A percentile compares a stretch with the other conserved stretches of the same genome.
Evolutionary conservation across 2,888 invertebrate species (phyloP).

Genomic region (Oscheius sp.): DNA sequence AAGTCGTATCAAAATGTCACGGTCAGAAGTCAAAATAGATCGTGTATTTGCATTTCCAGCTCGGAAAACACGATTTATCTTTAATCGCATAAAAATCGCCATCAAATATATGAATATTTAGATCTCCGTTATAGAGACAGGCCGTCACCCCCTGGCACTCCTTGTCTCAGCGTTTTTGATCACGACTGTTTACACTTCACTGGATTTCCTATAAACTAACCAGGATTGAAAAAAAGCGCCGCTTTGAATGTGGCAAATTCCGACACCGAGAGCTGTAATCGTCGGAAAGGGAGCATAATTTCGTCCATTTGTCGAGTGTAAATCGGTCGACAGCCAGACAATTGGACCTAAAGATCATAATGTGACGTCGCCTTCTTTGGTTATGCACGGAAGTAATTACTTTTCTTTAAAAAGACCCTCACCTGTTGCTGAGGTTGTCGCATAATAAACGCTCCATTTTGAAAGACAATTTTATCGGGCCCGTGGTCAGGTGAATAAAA

Average conservation of each 20-base stretch:
- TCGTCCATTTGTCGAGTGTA: conserved; percentile 73
- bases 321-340: conserved; percentile 71
- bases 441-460: conserved; percentile 71
- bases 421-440: conserved; percentile 69
- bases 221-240: conserved; percentile 71
- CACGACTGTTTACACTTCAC: background rate
- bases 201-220: conserved; percentile 39
- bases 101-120: no score
- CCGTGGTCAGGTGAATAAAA: conserved; percentile 71
- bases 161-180: background rate
- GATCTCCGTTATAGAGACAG: no score
- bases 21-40: no score
- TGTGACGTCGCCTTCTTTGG: conserved; percentile 6
- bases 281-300: conserved; percentile 70
- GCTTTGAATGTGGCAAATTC: conserved; percentile 73
- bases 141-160: no score
- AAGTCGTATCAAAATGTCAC: no score
- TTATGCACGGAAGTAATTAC: background rate
- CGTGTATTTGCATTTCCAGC: no score
- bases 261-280: conserved; percentile 59
- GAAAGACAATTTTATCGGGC: conserved; percentile 73
- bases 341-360: conserved; percentile 57
- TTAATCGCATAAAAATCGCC: no score
- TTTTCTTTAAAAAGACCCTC: background rate
- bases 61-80: no score